phyloP scores from a whole-genome alignment of 2,113 vertebrate species.

The Gavialis gangeticus region DNA sequence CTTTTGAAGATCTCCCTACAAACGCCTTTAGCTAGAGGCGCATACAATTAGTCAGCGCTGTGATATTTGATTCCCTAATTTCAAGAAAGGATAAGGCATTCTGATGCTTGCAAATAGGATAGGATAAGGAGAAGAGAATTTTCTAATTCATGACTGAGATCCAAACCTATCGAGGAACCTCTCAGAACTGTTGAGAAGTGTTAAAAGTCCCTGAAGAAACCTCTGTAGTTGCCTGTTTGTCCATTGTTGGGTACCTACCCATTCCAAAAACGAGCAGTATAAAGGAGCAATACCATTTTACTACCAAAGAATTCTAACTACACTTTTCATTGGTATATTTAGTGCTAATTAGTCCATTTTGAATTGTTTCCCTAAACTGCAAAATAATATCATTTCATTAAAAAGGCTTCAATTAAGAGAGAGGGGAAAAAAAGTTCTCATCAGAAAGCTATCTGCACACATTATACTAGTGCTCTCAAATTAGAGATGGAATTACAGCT shows the following conservation, averaged over 20 bases:
- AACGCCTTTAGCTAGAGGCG: not conserved
- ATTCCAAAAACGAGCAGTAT: not conserved
- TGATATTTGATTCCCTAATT: not conserved
- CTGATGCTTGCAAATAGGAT: not conserved
- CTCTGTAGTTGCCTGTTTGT: not conserved
- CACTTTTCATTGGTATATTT: conserved; percentile 30
- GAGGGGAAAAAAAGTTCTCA: conserved; percentile 38
- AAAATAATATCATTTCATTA: conserved; percentile 52
- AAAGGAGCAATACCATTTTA: not conserved
- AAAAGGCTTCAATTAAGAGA: conserved; percentile 65
- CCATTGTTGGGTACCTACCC: not conserved
- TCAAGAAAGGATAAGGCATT: not conserved
- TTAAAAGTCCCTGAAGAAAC: not conserved
- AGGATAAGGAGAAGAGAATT: not conserved
- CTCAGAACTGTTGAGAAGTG: not conserved
- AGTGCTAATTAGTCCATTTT: conserved; percentile 51
- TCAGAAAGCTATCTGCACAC: conserved; percentile 49
- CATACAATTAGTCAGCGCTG: not conserved
- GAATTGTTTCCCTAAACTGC: conserved; percentile 52
- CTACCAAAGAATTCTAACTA: not conserved
- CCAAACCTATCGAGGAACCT: not conserved
- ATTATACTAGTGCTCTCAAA: conserved; percentile 52
- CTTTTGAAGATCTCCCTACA: not conserved
- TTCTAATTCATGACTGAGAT: not conserved
- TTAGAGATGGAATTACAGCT: conserved; percentile 65